Evolutionary conservation across 2,113 vertebrate species (phyloP), one percentile per base, ranked within the genome.

Genomic region (Callocephalon fimbriatum): DNA sequence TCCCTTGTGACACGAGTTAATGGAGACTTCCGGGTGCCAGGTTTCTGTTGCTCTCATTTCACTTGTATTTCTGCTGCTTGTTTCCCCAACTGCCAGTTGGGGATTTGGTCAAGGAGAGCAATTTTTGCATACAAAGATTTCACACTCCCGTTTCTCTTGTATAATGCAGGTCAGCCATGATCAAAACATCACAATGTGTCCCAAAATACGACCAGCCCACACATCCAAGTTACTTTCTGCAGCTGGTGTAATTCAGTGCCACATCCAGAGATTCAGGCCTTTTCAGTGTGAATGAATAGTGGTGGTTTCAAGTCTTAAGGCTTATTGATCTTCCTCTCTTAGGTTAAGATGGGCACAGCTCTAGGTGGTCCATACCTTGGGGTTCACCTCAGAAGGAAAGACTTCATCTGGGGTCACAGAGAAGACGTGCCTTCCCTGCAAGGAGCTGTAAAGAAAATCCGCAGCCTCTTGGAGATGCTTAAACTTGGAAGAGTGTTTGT

Each of bases 341-440:
- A 99, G 99, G 98, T 98, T 51, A 98, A 98, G 92, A 95, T 89
- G 10, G 99, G 99, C 79, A 98, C 98, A 37, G 98, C 99, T 17
- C 96, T 97, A 74, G 99, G 99, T 3, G 99, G 99, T 8, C 98
- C 99, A 0, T 99, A 99, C 91, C 98, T 99, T 7, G 99, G 97
- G 0, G 99, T 99, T 37, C 99, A 99, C 93, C 98, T 99, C 48
- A 98, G 99, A 59, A 98, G 99, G 50, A 99, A 98, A 91, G 99
- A 99, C 94, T 99, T 99, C 51, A 98, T 99, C 95, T 99, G 99
- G 99, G 99, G 99, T 45, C 99, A 99, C 97, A 97, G 99, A 96
- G 98, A 99, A 53, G 99, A 99, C 0, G 99, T 99, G 23, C 99
- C 99, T 50, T 99, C 99, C 88, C 98, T 99, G 22, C 98, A 97